phyloP scores from a whole-genome alignment of 2,888 invertebrate species.

The Mythimna albipuncta region DNA sequence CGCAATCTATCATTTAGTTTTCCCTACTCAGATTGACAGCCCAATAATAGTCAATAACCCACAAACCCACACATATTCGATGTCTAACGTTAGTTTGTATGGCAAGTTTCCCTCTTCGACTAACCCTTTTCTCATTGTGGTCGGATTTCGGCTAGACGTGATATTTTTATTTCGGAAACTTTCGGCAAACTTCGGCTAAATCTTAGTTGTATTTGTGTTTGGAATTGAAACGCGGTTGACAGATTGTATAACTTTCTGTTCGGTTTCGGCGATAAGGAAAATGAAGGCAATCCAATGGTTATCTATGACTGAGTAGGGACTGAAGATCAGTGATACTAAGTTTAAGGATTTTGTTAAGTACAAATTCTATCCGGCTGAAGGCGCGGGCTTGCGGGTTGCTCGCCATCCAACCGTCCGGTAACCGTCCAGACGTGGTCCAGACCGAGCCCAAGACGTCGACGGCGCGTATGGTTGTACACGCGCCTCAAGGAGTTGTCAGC shows the following conservation, averaged over 20 bases:
- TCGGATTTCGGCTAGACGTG: conserved; percentile 27
- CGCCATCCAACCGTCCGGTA: too few species aligned
- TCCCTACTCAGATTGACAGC: too few species aligned
- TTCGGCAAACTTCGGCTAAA: conserved; percentile 10
- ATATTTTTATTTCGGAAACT: conserved; percentile 26
- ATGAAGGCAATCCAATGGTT: not conserved
- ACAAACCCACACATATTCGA: too few species aligned
- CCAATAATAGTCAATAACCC: too few species aligned
- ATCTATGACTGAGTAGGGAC: not conserved
- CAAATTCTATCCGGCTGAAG: too few species aligned
- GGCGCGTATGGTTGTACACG: too few species aligned
- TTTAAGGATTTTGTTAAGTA: too few species aligned
- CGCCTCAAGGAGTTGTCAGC: too few species aligned
- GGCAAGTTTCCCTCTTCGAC: not conserved
- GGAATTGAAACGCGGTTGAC: conserved; percentile 15
- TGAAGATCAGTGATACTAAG: not conserved
- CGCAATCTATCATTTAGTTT: too few species aligned
- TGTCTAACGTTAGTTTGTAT: conserved; percentile 11
- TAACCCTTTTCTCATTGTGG: conserved; percentile 36
- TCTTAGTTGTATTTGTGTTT: conserved; percentile 13
- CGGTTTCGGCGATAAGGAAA: conserved; percentile 2
- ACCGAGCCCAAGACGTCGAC: too few species aligned
- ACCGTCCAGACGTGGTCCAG: too few species aligned
- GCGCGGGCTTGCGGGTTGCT: too few species aligned
- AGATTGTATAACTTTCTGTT: conserved; percentile 12